Evolutionary conservation across 2,797 vertebrate genomes (phyloP).

Genomic region (Clarias laeviceps): DNA sequence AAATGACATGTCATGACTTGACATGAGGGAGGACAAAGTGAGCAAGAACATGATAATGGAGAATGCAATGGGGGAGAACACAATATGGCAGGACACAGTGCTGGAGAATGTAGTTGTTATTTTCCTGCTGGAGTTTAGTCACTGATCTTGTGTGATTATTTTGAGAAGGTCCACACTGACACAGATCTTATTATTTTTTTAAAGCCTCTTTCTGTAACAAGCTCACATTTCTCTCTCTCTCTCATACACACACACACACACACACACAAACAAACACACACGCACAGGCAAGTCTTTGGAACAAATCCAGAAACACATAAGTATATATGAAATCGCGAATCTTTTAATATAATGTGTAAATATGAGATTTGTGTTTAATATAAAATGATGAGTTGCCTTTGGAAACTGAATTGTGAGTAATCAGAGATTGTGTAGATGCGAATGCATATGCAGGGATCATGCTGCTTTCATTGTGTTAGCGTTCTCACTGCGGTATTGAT

Average conservation of each 20-base stretch:
- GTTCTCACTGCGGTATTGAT: constrained; percentile 35
- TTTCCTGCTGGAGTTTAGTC: constrained; percentile 7
- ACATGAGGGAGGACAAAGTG: background rate
- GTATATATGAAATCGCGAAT: background rate
- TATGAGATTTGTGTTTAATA: constrained; percentile 21
- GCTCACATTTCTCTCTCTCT: background rate
- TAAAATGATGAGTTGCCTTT: constrained; percentile 12
- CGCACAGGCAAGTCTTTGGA: background rate
- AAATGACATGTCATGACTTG: background rate
- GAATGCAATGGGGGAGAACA: background rate
- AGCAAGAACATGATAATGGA: background rate
- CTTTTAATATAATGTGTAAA: constrained; percentile 33
- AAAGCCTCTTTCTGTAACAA: constrained; percentile 1
- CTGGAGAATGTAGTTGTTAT: background rate
- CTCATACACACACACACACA: constrained; percentile 14
- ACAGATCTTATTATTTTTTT: constrained; percentile 15
- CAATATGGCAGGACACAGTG: background rate
- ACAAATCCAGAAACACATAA: constrained; percentile 3
- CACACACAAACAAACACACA: background rate
- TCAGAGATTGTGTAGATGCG: constrained; percentile 40
- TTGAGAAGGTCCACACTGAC: constrained; percentile 17
- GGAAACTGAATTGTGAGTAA: constrained; percentile 49
- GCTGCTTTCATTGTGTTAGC: constrained; percentile 37
- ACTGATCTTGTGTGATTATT: constrained; percentile 15
- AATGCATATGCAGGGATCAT: constrained; percentile 35